Percentiles rank a stretch among this genome's conserved stretches.
These are phyloP conservation scores for Tetheella fluctuosa DNA, from an alignment of 2,888 invertebrate genomes.

Conservation along the genomic window DNA sequence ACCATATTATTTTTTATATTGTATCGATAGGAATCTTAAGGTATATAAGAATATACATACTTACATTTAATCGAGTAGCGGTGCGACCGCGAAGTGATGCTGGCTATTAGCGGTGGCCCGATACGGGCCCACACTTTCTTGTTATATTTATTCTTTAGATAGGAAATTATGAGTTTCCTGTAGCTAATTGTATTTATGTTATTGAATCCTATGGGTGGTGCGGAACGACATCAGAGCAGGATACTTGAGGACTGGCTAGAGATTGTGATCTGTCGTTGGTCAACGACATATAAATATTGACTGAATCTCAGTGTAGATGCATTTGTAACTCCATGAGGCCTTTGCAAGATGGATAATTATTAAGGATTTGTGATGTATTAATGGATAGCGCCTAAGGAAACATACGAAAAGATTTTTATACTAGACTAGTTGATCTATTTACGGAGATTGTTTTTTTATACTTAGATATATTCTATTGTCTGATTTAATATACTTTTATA, in stretches of 20 bases:
- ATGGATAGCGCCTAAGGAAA: conserved; percentile 85
- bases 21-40: conserved; percentile 79
- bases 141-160: conserved; percentile 83
- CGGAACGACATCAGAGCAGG: conserved; percentile 77
- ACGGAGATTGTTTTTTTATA: conserved; percentile 85
- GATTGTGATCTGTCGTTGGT: conserved; percentile 84
- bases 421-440: conserved; percentile 84
- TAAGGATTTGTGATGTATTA: conserved; percentile 85
- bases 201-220: conserved; percentile 79
- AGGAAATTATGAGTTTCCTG: conserved; percentile 83
- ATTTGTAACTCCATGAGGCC: conserved; percentile 85
- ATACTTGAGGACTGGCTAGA: conserved; percentile 80
- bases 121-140: conserved; percentile 70
- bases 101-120: conserved; percentile 74
- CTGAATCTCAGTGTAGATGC: conserved; percentile 85
- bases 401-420: conserved; percentile 85
- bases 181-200: conserved; percentile 83
- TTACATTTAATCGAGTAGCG: conserved; percentile 77
- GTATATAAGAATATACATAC: conserved; percentile 42
- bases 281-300: conserved; percentile 85
- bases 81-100: conserved; percentile 82
- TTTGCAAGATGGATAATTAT: conserved; percentile 84
- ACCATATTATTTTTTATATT: conserved; percentile 84
- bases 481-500: conserved; percentile 84
- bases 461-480: conserved; percentile 84